Evolutionary conservation across 2,113 vertebrate genomes (phyloP), one percentile per base, ranked within the genome.

Genomic region (Sinocyclocheilus maitianheensis): DNA sequence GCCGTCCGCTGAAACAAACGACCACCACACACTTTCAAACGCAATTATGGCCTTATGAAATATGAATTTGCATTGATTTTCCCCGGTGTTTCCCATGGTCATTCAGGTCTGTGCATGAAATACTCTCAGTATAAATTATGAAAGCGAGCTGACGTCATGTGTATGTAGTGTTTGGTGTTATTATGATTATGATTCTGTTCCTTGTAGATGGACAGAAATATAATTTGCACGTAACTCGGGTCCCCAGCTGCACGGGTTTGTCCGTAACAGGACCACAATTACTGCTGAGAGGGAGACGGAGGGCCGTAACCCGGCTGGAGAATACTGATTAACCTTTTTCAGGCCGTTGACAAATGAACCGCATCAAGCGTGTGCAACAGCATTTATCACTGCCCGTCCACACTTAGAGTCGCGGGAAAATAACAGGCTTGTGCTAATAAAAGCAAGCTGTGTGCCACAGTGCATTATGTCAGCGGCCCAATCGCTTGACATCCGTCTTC

Each of bases 11-110:
- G 91, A 91, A 93, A 95, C 91, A 93, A 93, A 94, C 89, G 87
- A 72, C 94, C 88, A 89, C 92, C 90, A 69, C 90, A 86, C 89
- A 91, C 93, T 94, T 93, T 95, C 95, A 94, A 92, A 92, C 93
- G 96, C 96, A 95, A 96, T 96, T 96, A 96, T 82, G 93, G 95
- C 91, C 94, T 91, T 93, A 95, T 96, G 96, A 97, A 96, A 96
- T 96, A 97, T 96, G 96, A 97, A 96, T 94, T 91, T 92, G 90
- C 89, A 96, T 96, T 95, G 96, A 96, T 96, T 96, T 96, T 93
- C 93, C 92, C n/a, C 81, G 3, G 85, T 93, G 74, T 72, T 87
- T 65, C 92, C 91, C 88, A 91, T 91, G 95, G 94, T 95, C 95
- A 94, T 90, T 91, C 89, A 87, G 90, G 90, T 94, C 92, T 89